These are phyloP conservation scores for Drosophila recens DNA, from an alignment of 2,888 invertebrate genomes.

Conservation along the genomic window DNA sequence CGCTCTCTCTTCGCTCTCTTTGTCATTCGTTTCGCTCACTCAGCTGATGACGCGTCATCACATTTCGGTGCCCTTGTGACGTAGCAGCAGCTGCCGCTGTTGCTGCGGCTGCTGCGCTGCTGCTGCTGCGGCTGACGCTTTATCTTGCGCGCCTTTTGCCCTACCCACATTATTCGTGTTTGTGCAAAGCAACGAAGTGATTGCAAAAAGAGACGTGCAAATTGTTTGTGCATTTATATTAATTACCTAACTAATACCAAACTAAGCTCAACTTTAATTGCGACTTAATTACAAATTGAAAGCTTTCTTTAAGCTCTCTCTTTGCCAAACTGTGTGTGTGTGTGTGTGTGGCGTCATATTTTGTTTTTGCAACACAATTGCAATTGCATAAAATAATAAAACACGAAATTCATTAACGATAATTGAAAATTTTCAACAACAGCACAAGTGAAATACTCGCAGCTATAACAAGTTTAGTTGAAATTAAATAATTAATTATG, in stretches of 20 bases:
- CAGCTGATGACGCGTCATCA: constrained; percentile 64
- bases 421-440: constrained; percentile 25
- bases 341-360: constrained; percentile 24
- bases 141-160: constrained; percentile 50
- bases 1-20: neutral
- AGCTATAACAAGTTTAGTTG: constrained; percentile 61
- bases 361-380: constrained; percentile 41
- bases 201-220: constrained; percentile 37
- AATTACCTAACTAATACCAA: constrained; percentile 27
- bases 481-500: constrained; percentile 79
- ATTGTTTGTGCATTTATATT: constrained; percentile 34
- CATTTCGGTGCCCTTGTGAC: constrained; percentile 49
- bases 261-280: constrained; percentile 39
- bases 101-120: constrained; percentile 6
- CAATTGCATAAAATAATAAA: constrained; percentile 13
- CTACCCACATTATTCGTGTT: constrained; percentile 27
- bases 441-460: constrained; percentile 46
- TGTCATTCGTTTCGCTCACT: constrained; percentile 9
- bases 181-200: constrained; percentile 33
- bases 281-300: constrained; percentile 21
- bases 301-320: constrained; percentile 34
- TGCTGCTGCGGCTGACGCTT: constrained; percentile 25
- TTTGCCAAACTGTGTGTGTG: neutral
- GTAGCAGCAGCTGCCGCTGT: constrained; percentile 44
- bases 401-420: constrained; percentile 11